Base-by-base conservation (phyloP, 2,888 invertebrate genomes). In the Hedychridium roseum region DNA sequence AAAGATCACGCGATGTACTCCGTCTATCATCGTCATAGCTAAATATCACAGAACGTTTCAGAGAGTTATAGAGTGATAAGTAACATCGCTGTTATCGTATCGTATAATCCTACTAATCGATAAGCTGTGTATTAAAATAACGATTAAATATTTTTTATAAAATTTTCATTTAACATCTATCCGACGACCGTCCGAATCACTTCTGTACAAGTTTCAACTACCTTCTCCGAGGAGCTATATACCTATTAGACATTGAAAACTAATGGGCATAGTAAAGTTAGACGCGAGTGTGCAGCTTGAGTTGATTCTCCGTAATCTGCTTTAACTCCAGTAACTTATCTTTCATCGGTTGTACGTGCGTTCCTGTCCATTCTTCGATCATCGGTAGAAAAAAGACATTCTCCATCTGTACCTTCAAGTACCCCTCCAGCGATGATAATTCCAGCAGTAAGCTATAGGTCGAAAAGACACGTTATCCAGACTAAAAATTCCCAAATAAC, bases 331-430 rank as follows among this genome's bases (percentile, higher is more conserved):
- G 64, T 12, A 87, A 67, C 53, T 81, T 80, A 23, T 78, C 76
- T 60, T 82, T 80, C 16, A 85, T 70, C 0, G 87, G 86, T 2
- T 76, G 68, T 3, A 87, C 63, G 60, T 83, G 81, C 1, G 86
- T 85, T 1, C 82, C 83, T 2, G 86, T 56, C 81, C 87, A 84
- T 64, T 89, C 88, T 9, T 85, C 84, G 0, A 82, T 72, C 27
- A 84, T 86, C 14, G 85, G 80, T n/a, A 79, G 68, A 15, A 85
- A 87, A 9, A 84, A 86, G 17, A 85, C 71, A 4, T 76, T 70
- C 45, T 81, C 80, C 68, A 88, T 80, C 39, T 82, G 80, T 1
- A 71, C 66, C n/a, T 80, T 80, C 37, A 87, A 60, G 47, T 83
- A 83, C 9, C 75, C 77, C 68, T 86, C 84, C 11, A 86, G 56